Percentiles rank a stretch among this genome's conserved stretches.
phyloP scores from a whole-genome alignment of 2,113 vertebrate genomes.

The Lasiurus borealis region DNA sequence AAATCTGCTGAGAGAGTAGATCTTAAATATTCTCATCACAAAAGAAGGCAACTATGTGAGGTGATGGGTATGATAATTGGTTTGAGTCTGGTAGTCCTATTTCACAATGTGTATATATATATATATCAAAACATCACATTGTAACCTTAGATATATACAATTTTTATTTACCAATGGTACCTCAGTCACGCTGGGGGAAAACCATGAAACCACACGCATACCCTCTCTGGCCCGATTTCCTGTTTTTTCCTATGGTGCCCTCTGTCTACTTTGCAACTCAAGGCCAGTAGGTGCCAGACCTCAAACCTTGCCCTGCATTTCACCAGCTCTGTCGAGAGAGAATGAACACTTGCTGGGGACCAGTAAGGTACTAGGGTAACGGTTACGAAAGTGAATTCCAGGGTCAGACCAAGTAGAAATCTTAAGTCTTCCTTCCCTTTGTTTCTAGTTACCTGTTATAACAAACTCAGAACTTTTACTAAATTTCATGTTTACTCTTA shows the following conservation, averaged over 20 bases:
- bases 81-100: neutral
- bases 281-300: neutral
- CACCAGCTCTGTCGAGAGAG: neutral
- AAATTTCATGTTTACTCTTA: slow-evolving; percentile 18
- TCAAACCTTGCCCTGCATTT: neutral
- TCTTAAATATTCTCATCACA: neutral
- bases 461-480: neutral
- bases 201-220: neutral
- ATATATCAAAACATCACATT: neutral
- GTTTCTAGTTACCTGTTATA: neutral
- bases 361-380: neutral
- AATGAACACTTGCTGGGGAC: neutral
- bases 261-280: neutral
- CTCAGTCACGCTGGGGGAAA: neutral
- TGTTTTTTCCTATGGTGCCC: neutral
- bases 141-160: neutral
- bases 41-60: neutral
- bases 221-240: neutral
- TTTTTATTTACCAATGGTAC: neutral
- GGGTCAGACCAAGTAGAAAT: neutral
- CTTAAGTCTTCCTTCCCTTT: neutral
- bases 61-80: neutral
- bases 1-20: neutral
- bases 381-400: neutral
- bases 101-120: neutral